Percentiles rank a stretch among this genome's conserved stretches.
Evolutionary conservation across 2,888 invertebrate species (phyloP).

Genomic region (Drosophila yooni): DNA sequence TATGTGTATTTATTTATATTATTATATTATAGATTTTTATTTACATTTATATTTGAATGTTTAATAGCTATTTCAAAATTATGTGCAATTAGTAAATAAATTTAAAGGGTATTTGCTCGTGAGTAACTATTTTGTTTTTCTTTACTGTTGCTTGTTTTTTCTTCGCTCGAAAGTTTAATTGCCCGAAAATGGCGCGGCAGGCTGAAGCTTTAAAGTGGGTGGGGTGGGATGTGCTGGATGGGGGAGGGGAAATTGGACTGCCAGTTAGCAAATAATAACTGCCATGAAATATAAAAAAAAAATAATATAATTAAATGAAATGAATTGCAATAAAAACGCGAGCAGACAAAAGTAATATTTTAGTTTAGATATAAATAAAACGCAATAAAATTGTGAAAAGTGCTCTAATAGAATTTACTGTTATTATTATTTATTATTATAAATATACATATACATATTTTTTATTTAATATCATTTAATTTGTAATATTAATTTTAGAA

Average conservation of each 20-base stretch:
- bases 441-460: too few species aligned
- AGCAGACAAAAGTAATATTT: neutral
- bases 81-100: neutral
- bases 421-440: neutral
- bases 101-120: neutral
- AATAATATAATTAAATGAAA: neutral
- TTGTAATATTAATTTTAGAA: neutral
- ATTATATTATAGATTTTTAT: neutral
- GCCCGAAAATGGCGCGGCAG: slow-evolving; percentile 44
- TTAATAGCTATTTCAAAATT: neutral
- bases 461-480: neutral
- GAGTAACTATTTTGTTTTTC: neutral
- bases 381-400: neutral
- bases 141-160: slow-evolving; percentile 18
- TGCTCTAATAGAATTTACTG: neutral
- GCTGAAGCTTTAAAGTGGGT: neutral
- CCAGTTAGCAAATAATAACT: neutral
- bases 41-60: neutral
- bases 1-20: neutral
- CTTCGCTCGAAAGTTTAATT: slow-evolving; percentile 57
- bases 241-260: neutral
- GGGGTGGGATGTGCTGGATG: neutral
- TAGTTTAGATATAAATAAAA: neutral
- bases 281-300: neutral
- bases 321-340: neutral